Evolutionary conservation across 2,888 invertebrate genomes (phyloP).

Genomic region (Rotaria sp.): DNA sequence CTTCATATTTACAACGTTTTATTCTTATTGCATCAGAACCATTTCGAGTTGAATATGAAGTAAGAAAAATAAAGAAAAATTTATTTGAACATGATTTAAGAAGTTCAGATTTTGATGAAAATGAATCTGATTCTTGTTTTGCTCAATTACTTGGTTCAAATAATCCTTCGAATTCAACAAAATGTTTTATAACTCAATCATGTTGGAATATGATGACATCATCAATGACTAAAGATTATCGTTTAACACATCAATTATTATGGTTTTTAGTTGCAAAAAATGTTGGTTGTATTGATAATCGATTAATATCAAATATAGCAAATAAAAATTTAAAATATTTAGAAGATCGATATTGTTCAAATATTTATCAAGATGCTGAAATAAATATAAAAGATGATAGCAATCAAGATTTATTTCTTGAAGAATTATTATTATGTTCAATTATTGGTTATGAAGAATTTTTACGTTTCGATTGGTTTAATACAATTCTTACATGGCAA

Average conservation of each 20-base stretch:
- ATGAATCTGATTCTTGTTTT: neutral
- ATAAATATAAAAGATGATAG: neutral
- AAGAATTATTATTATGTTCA: neutral
- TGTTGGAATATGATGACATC: neutral
- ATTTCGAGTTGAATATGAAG: neutral
- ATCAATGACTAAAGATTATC: neutral
- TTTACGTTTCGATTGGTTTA: neutral
- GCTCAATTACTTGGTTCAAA: neutral
- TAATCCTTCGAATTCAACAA: neutral
- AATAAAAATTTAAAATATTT: constrained; percentile 10
- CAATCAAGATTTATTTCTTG: constrained; percentile 26
- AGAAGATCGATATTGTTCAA: constrained; percentile 13
- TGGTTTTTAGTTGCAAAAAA: constrained; percentile 20
- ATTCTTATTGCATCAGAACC: neutral
- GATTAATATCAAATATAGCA: neutral
- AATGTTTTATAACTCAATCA: neutral
- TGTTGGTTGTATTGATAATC: constrained; percentile 11
- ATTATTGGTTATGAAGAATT: constrained; percentile 17
- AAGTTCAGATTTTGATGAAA: neutral
- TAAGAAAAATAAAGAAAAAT: neutral
- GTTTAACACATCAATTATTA: constrained; percentile 27
- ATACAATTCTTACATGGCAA: neutral
- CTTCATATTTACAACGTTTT: neutral
- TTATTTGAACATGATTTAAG: neutral
- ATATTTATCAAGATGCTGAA: constrained; percentile 10